A percentile compares a stretch with the other conserved stretches of the same genome.
phyloP scores from a whole-genome alignment of 2,113 vertebrate genomes.

The Eulemur rufifrons region DNA sequence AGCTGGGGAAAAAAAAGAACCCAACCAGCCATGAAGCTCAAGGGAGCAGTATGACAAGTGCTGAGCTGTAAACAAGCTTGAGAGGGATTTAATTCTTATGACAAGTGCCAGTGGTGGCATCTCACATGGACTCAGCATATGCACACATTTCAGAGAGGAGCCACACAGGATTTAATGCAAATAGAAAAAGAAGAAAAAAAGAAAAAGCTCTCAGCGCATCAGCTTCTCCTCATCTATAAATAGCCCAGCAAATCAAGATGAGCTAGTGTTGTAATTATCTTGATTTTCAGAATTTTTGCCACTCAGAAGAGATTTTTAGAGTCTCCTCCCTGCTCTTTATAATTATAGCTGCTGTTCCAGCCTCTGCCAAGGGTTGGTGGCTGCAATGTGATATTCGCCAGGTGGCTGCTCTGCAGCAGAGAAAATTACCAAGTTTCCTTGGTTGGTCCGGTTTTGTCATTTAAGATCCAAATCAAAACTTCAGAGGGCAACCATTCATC shows the following conservation, averaged over 20 bases:
- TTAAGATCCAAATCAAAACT: conserved; percentile 52
- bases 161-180: conserved; percentile 85
- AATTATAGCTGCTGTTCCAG: conserved; percentile 66
- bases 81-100: conserved; percentile 90
- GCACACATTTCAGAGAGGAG: conserved; percentile 83
- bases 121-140: conserved; percentile 85
- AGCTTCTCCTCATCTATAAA: conserved; percentile 82
- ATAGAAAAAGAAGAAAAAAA: conserved; percentile 56
- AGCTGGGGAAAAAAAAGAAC: conserved; percentile 74
- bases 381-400: conserved; percentile 31
- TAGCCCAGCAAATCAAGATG: conserved; percentile 79
- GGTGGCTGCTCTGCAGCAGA: conserved; percentile 52
- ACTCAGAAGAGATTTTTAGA: conserved; percentile 67
- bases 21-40: conserved; percentile 85
- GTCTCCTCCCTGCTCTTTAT: conserved; percentile 55
- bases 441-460: conserved; percentile 37
- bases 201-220: conserved; percentile 75
- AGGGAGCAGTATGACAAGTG: conserved; percentile 87
- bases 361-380: conserved; percentile 57
- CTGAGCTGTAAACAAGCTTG: conserved; percentile 90
- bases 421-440: conserved; percentile 48
- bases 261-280: conserved; percentile 81
- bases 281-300: conserved; percentile 81
- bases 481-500: conserved; percentile 59
- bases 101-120: conserved; percentile 87